A percentile compares a stretch with the other conserved stretches of the same genome.
phyloP scores from a whole-genome alignment of 1,140 invertebrate species.

The Theocolax elegans region DNA sequence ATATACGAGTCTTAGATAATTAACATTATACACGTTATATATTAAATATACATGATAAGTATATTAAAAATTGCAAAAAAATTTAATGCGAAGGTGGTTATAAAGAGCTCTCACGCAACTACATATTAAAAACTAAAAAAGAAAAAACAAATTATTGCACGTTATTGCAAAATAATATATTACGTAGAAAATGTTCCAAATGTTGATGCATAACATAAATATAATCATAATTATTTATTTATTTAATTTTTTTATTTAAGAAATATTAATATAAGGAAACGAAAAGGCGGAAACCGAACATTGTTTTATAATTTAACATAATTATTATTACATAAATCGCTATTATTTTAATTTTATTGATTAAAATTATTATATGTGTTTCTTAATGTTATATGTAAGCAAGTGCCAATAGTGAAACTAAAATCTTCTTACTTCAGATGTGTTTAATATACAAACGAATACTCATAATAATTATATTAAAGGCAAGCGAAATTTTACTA shows the following conservation, averaged over 20 bases:
- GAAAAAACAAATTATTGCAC: conserved; percentile 26
- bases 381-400: no score
- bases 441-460: neutral
- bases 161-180: conserved; percentile 22
- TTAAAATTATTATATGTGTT: neutral
- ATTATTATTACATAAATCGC: no score
- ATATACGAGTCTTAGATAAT: conserved; percentile 43
- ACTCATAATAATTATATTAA: neutral
- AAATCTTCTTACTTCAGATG: conserved; percentile 16
- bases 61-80: conserved; percentile 19
- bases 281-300: neutral
- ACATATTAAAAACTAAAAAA: conserved; percentile 22
- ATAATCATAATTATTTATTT: no score
- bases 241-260: neutral
- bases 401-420: conserved; percentile 8
- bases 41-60: conserved; percentile 24
- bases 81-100: conserved; percentile 22
- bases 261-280: neutral
- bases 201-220: conserved; percentile 11
- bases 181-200: conserved; percentile 28
- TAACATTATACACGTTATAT: conserved; percentile 25
- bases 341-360: neutral
- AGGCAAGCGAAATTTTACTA: neutral
- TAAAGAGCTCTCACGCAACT: conserved; percentile 37
- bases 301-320: neutral